Base-by-base conservation (phyloP, 2,113 vertebrate genomes). In the Oncorhynchus nerka region DNA sequence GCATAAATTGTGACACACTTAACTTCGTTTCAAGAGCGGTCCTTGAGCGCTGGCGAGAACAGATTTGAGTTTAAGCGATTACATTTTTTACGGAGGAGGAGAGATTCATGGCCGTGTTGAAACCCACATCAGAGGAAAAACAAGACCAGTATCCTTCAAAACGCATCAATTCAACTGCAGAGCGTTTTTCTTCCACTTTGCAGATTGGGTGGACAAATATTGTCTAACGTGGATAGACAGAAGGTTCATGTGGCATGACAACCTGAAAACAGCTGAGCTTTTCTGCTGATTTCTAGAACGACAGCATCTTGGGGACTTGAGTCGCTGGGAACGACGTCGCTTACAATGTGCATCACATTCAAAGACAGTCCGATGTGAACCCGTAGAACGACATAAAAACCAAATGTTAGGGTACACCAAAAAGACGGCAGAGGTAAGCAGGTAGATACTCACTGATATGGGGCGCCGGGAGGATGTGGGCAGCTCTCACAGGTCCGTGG, bases 401-500 rank as follows among this genome's bases (percentile, higher is more conserved):
- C 0, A 45, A 45, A 45, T 9, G 39, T 11, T 45, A 3, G 39
- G 39, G 39, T 45, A 45, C 39, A 39, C 8, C 7, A 9, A 39
- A 39, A 39, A 45, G 39, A 45, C 11, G 9, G 39, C 51, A 15
- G 5, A 55, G 12, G 13, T 55, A 19, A 13, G 3, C 49, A 13
- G 12, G 16, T 55, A 55, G 59, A 72, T 81, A 93, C 93, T 94
- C 89, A 99, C 98, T 92, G 85, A 98, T 95, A 79, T 97, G 94
- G 24, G 98, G 98, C 1, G 95, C 94, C 5, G 97, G 97, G n/a
- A 99, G 93, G 84, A 98, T 94, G 61, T 93, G 94, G 6, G 98
- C 97, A 1, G 95, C 92, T 87, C 97, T 90, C 34, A 99, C 94
- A 0, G 98, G 97, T 51, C 98, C 97, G 0, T 98, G 95, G 55